A percentile compares a stretch with the other conserved stretches of the same genome.
These are phyloP conservation scores for Tympanuchus pallidicinctus DNA, from an alignment of 2,113 vertebrate genomes.

Conservation along the genomic window DNA sequence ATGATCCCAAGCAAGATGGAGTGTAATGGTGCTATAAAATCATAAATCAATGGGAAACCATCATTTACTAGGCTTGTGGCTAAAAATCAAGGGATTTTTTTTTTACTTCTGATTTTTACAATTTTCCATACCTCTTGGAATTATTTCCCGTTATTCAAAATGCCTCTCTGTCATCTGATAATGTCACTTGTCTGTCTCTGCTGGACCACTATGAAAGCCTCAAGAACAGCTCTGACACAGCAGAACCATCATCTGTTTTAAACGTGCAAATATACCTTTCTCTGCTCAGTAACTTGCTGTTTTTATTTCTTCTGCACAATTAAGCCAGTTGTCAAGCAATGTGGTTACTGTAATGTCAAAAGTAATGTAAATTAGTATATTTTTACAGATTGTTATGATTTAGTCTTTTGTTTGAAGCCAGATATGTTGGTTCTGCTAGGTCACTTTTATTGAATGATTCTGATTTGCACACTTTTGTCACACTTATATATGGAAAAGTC, in stretches of 20 bases:
- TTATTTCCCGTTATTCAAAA: neutral
- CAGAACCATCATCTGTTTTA: neutral
- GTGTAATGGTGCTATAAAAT: too few species aligned
- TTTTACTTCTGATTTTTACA: neutral
- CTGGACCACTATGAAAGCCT: neutral
- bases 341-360: neutral
- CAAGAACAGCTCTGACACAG: neutral
- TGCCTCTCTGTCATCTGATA: neutral
- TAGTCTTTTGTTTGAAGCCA: conserved; percentile 1
- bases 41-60: too few species aligned
- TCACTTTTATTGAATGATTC: neutral
- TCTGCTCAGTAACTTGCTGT: neutral
- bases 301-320: conserved; percentile 6
- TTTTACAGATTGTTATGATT: neutral
- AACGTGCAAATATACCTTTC: neutral
- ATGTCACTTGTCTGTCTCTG: neutral
- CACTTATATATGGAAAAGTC: neutral
- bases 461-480: neutral
- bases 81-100: neutral
- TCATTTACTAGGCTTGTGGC: neutral
- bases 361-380: neutral
- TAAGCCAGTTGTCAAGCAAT: neutral
- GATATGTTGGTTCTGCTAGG: neutral
- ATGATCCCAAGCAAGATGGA: too few species aligned
- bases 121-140: neutral